Evolutionary conservation across 2,888 invertebrate genomes (phyloP).

Genomic region (Chloromyia formosa): DNA sequence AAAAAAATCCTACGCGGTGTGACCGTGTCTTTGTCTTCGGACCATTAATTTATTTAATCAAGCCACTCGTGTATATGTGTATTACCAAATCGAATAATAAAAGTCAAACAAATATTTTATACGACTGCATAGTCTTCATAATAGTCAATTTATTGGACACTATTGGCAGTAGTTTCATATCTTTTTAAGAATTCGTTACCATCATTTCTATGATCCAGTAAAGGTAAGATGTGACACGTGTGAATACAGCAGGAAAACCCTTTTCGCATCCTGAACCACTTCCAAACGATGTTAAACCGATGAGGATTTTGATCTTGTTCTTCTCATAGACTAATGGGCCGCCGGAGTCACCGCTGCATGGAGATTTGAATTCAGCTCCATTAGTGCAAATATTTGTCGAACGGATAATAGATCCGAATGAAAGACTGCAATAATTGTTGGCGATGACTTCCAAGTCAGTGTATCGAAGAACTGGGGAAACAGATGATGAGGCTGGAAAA

Average conservation of each 20-base stretch:
- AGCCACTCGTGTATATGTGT: too few species aligned
- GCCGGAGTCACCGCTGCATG: slow-evolving; percentile 61
- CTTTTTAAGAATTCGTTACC: too few species aligned
- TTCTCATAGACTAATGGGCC: slow-evolving; percentile 57
- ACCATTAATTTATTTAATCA: too few species aligned
- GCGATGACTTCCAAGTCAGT: neutral
- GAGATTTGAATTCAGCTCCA: slow-evolving; percentile 56
- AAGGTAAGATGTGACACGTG: slow-evolving; percentile 42
- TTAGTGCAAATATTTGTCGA: slow-evolving; percentile 49
- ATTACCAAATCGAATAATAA: too few species aligned
- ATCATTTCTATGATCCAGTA: slow-evolving; percentile 40
- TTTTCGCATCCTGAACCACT: slow-evolving; percentile 15
- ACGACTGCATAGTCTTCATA: too few species aligned
- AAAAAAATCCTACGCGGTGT: too few species aligned
- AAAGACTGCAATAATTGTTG: neutral
- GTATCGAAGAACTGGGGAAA: slow-evolving; percentile 32
- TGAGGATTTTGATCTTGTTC: neutral
- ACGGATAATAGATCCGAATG: neutral
- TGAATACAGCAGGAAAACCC: slow-evolving; percentile 33
- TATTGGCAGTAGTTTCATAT: too few species aligned
- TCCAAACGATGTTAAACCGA: slow-evolving; percentile 38
- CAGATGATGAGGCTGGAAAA: neutral
- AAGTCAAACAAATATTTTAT: too few species aligned
- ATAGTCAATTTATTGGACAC: too few species aligned
- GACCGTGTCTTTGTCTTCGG: too few species aligned